Evolutionary conservation across 2,888 invertebrate genomes (phyloP), one percentile per base, ranked within the genome.

Genomic region (Agonopterix subpropinquella): DNA sequence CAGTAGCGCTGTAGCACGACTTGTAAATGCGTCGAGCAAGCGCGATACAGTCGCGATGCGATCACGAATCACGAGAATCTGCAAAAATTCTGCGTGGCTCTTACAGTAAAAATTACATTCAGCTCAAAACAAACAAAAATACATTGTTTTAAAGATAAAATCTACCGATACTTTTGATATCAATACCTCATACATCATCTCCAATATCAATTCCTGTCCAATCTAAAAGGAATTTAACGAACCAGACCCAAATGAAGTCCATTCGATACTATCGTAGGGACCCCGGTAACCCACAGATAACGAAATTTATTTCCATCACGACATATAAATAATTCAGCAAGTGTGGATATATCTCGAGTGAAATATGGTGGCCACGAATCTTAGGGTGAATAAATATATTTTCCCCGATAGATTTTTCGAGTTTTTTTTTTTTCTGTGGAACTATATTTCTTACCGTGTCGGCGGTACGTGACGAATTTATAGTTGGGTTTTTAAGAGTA

Each of bases 261-360:
- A 45, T 37, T 2, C 28, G 42, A 42, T 41, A 39, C 18, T 28
- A 43, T 43, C 42, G 42, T 11, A 42, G 42, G 42, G 39, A 10
- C n/a, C n/a, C 11, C 11, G 11, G 42, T 8, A 46, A 41, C 46
- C 50, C 49, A 13, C 50, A 62, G 68, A 66, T 66, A 67, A 67
- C 66, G 56, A 71, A 72, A 76, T 72, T 73, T 77, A 81, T 80
- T 75, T 73, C 70, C 61, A 74, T 74, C 71, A 64, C 64, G 67
- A 72, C 73, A 62, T 63, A 84, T 86, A 85, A 80, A 85, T 85
- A 83, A 86, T 86, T 84, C 86, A 85, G 64, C 58, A 71, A 67
- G 63, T 60, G 68, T 61, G 67, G 66, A 72, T 67, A 67, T 73
- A 68, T 68, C 66, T 42, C 61, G 55, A 59, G 70, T 81, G 80